A percentile compares a stretch with the other conserved stretches of the same genome.
These are phyloP conservation scores for Tupaia chinensis DNA, from an alignment of 2,113 vertebrate genomes.

Conservation along the genomic window DNA sequence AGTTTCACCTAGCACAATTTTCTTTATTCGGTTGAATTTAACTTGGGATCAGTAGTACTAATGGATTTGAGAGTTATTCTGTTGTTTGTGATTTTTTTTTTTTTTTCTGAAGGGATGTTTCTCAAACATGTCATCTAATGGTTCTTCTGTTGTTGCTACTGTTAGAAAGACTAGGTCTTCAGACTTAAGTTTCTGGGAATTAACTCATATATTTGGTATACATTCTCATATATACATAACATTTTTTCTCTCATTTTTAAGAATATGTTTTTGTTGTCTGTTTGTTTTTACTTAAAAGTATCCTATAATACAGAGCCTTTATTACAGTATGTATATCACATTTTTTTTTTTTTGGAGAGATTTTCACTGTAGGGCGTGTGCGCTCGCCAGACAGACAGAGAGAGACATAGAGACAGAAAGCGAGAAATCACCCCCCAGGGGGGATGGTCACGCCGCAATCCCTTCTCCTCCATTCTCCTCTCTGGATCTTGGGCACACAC, in stretches of 20 bases:
- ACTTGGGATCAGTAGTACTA: not conserved
- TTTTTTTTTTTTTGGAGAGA: not conserved
- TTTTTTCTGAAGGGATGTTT: not conserved
- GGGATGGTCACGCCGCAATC: too few relatives aligned
- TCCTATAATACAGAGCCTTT: not conserved
- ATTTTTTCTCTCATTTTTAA: not conserved
- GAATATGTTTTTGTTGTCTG: not conserved
- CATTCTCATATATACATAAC: not conserved
- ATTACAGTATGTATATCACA: not conserved
- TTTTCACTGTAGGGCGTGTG: too few relatives aligned
- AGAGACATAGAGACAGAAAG: too few relatives aligned
- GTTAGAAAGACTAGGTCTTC: not conserved
- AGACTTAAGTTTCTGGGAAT: conserved; percentile 2
- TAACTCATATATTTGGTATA: not conserved
- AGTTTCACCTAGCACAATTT: not conserved
- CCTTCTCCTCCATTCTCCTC: too few relatives aligned
- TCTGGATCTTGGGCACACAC: too few relatives aligned
- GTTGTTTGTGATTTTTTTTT: not conserved
- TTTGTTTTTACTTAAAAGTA: conserved; percentile 4
- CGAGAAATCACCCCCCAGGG: too few relatives aligned
- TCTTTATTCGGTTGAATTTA: conserved; percentile 21
- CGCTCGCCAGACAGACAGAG: too few relatives aligned
- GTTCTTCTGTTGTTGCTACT: not conserved
- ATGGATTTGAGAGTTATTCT: not conserved
- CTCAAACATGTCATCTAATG: not conserved